Conservation (phyloP, 2,888 invertebrate species). For the Aricia artaxerxes region DNA sequence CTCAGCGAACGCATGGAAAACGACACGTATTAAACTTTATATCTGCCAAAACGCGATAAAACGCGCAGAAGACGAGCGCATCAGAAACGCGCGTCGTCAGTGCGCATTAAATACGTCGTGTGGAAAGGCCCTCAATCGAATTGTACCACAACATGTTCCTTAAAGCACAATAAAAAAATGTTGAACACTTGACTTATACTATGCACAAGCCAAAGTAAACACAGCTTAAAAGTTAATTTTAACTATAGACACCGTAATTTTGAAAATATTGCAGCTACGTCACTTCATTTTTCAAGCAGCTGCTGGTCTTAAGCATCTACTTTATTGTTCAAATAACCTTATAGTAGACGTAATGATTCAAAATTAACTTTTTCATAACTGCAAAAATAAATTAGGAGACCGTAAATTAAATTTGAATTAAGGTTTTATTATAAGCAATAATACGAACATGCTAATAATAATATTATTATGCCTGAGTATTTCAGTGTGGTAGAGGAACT, state of each 20-base stretch:
- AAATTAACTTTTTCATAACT: neutral
- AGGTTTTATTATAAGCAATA: neutral
- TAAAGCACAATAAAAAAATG: neutral
- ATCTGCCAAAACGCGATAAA: too few relatives aligned
- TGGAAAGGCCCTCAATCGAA: neutral
- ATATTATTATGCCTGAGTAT: neutral
- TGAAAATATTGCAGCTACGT: neutral
- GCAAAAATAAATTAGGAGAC: neutral
- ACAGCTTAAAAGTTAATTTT: neutral
- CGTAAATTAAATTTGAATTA: neutral
- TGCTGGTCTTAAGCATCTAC: conserved; percentile 2
- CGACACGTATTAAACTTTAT: too few relatives aligned
- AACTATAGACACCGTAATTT: neutral
- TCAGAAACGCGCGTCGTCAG: too few relatives aligned
- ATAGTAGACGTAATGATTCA: neutral
- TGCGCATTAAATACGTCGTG: too few relatives aligned
- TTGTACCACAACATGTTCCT: neutral
- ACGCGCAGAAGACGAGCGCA: too few relatives aligned
- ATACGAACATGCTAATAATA: neutral
- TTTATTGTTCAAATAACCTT: neutral
- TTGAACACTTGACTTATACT: neutral
- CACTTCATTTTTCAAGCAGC: neutral
- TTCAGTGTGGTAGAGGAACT: neutral
- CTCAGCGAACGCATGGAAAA: too few relatives aligned
- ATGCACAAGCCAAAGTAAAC: neutral